A percentile compares a stretch with the other conserved stretches of the same genome.
phyloP scores from a whole-genome alignment of 2,888 invertebrate genomes.

The Acrobasis consociella region DNA sequence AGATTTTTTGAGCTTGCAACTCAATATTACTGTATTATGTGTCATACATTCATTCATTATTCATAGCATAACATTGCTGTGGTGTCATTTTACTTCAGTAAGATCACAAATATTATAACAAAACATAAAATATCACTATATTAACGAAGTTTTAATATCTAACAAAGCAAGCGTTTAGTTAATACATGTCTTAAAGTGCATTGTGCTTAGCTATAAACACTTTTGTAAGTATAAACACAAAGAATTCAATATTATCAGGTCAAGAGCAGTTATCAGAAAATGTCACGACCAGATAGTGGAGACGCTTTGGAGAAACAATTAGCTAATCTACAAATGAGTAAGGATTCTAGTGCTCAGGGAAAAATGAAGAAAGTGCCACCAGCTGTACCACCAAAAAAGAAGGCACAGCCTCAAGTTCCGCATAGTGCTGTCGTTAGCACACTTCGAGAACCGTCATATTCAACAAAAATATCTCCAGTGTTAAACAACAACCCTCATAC shows the following conservation, averaged over 20 bases:
- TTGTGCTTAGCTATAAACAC: background rate
- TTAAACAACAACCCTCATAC: conserved; percentile 59
- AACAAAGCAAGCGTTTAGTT: background rate
- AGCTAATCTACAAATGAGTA: conserved; percentile 85
- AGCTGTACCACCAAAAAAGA: conserved; percentile 91
- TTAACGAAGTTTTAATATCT: background rate
- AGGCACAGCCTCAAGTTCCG: conserved; percentile 86
- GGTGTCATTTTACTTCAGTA: background rate
- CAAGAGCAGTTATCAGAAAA: conserved; percentile 41
- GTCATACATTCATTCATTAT: background rate
- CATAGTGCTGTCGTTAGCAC: conserved; percentile 88
- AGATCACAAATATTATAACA: background rate
- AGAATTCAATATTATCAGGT: conserved; percentile 34
- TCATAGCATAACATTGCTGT: background rate
- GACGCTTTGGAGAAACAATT: conserved; percentile 88
- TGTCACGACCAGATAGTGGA: conserved; percentile 78
- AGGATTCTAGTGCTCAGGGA: conserved; percentile 57
- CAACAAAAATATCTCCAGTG: conserved; percentile 80
- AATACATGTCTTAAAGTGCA: background rate
- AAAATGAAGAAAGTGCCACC: conserved; percentile 86
- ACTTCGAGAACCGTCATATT: conserved; percentile 88
- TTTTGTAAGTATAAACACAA: background rate
- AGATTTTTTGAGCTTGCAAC: background rate
- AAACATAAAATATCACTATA: background rate
- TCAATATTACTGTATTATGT: background rate